Percentiles rank a stretch among this genome's conserved stretches.
These are phyloP conservation scores for Sinocyclocheilus anophthalmus DNA, from an alignment of 2,113 vertebrate genomes.

Conservation along the genomic window DNA sequence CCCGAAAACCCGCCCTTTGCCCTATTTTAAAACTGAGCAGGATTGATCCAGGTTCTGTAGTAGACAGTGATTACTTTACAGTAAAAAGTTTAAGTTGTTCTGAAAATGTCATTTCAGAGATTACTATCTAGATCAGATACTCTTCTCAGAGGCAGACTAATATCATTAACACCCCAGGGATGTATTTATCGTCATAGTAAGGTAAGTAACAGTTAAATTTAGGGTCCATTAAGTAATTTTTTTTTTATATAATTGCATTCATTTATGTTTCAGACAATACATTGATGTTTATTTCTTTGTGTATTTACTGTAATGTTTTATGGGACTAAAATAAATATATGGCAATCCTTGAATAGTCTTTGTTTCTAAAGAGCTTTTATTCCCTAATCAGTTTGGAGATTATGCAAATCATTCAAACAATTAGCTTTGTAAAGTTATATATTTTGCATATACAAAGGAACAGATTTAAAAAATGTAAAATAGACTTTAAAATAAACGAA, in stretches of 20 bases:
- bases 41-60: conserved; percentile 24
- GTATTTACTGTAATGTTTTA: not conserved
- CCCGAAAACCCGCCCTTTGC: conserved; percentile 20
- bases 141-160: conserved; percentile 43
- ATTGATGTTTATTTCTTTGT: not conserved
- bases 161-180: conserved; percentile 13
- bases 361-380: not conserved
- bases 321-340: not conserved
- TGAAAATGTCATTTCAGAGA: conserved; percentile 45
- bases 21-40: not conserved
- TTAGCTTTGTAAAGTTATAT: not conserved
- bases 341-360: not conserved
- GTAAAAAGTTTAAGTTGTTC: conserved; percentile 23
- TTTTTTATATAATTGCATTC: not conserved
- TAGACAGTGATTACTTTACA: conserved; percentile 20
- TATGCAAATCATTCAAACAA: conserved; percentile 17
- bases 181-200: conserved; percentile 20
- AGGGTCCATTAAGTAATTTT: too few species aligned
- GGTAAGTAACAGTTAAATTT: conserved; percentile 23
- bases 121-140: conserved; percentile 18
- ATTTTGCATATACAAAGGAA: not conserved
- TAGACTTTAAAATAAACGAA: not conserved
- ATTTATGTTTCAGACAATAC: not conserved
- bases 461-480: not conserved
- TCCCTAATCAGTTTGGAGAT: not conserved